phyloP scores from a whole-genome alignment of 2,797 vertebrate species.

The Chrysocyon brachyurus region DNA sequence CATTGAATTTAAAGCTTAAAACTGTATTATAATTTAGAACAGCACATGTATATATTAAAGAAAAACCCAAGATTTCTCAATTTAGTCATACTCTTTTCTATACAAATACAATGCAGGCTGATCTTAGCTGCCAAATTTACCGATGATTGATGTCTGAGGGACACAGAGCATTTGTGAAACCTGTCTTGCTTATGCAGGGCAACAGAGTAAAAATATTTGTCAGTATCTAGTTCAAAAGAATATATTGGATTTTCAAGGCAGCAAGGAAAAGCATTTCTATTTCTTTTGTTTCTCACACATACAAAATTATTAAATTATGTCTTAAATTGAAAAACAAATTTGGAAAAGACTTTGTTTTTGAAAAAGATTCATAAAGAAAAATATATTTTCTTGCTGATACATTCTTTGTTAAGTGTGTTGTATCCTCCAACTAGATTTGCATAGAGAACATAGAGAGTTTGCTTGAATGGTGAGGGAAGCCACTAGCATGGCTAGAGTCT shows the following conservation, averaged over 20 bases:
- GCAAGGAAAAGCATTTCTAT: not conserved
- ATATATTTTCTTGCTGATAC: not conserved
- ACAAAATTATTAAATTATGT: not conserved
- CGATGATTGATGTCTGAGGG: not conserved
- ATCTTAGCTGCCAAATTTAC: not conserved
- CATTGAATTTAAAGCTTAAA: not conserved
- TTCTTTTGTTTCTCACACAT: not conserved
- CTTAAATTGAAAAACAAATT: not conserved
- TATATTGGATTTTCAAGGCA: not conserved
- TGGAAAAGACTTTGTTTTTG: not conserved
- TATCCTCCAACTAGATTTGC: not conserved
- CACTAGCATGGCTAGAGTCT: fast-evolving
- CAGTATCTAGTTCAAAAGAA: not conserved
- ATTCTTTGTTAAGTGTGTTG: not conserved
- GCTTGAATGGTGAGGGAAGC: not conserved
- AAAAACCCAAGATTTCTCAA: not conserved
- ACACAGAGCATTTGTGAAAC: not conserved
- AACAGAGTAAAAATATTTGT: not conserved
- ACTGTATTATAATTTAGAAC: not conserved
- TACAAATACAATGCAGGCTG: not conserved
- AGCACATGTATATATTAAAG: not conserved
- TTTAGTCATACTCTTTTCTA: not conserved
- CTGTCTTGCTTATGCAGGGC: not conserved
- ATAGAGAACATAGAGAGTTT: not conserved
- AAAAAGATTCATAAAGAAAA: not conserved